Evolutionary conservation across 1,140 invertebrate species (phyloP), one percentile per base, ranked within the genome.

Genomic region (Akabosia matsudoensis): DNA sequence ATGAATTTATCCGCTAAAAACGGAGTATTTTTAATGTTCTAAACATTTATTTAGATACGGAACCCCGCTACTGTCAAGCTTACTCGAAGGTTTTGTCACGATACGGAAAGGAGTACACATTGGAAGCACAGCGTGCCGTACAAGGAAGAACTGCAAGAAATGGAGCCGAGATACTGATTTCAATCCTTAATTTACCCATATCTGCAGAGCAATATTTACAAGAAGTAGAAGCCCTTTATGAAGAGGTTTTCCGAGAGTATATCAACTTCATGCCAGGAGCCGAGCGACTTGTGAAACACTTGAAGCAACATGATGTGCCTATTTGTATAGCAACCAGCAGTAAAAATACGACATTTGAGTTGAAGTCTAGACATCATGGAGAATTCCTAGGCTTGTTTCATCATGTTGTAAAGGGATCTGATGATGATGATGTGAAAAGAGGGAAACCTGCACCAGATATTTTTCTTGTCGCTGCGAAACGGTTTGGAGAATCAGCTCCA

Each of bases 381-480:
- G 88, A 93, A 33, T 82, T 96, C 0, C 88, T 96, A 81, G 83
- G 85, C 30, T 82, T 91, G 26, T 97, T 97, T 83, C 85, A 91
- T 82, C 96, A 96, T 83, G 89, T 90, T 82, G 94, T 97, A 0
- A 89, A 92, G 79, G 94, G 92, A 0, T 92, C 92, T 71, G 90
- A 91, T 10, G 96, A 98, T 86, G 88, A 90, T 3, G 95, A 97
- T 78, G 93, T 98, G 0, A 92, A 91, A 81, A 87, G 89, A 79
- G 95, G 96, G 30, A 98, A 99, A 88, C 97, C 97, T 14, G 89
- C 90, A 77, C 97, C 97, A 0, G 96, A 98, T 85, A 94, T 96
- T 82, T 99, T 97, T 84, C 84, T 96, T 13, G 89, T 96, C 0
- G 92, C 93, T 78, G 93, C 94, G 1, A 86, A 88, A 1, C 87